phyloP scores from a whole-genome alignment of 2,888 invertebrate species.

The Macrophya annulata region DNA sequence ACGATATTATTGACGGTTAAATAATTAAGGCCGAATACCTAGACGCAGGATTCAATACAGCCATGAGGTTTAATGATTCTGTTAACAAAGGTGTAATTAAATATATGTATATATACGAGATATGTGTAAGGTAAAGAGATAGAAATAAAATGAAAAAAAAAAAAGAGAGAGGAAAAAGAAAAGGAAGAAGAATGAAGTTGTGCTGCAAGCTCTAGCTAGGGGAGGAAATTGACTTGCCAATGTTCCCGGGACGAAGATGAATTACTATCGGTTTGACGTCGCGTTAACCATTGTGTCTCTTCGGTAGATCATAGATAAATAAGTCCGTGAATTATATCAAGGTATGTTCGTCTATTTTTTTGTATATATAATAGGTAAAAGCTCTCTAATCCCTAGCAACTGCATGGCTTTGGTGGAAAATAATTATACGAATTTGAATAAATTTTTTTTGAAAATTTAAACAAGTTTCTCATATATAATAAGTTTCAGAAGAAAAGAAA shows the following conservation, averaged over 20 bases:
- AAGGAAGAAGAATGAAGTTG: slow-evolving; percentile 41
- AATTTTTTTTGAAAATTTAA: no score
- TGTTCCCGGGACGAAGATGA: slow-evolving; percentile 36
- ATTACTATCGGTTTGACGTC: slow-evolving; percentile 28
- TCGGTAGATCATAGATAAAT: slow-evolving; percentile 21
- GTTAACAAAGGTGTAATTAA: background rate
- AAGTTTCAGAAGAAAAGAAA: no score
- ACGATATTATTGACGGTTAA: background rate
- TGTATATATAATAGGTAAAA: no score
- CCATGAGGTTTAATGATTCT: slow-evolving; percentile 17
- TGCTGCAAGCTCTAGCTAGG: background rate
- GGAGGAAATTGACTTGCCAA: slow-evolving; percentile 54
- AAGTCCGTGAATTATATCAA: no score
- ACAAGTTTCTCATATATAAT: no score
- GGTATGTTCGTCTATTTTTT: no score
- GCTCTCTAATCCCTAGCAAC: no score
- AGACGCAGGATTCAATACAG: background rate
- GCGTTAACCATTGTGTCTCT: slow-evolving; percentile 43
- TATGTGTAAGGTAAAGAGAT: background rate
- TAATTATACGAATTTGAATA: no score
- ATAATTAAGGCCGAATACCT: background rate
- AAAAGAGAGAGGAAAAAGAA: background rate
- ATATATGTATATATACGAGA: background rate
- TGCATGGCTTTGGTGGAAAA: no score
- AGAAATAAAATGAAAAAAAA: background rate